Percentiles rank a stretch among this genome's conserved stretches.
Evolutionary conservation across 2,797 vertebrate species (phyloP).

Genomic region (Malacoctenus gilli): DNA sequence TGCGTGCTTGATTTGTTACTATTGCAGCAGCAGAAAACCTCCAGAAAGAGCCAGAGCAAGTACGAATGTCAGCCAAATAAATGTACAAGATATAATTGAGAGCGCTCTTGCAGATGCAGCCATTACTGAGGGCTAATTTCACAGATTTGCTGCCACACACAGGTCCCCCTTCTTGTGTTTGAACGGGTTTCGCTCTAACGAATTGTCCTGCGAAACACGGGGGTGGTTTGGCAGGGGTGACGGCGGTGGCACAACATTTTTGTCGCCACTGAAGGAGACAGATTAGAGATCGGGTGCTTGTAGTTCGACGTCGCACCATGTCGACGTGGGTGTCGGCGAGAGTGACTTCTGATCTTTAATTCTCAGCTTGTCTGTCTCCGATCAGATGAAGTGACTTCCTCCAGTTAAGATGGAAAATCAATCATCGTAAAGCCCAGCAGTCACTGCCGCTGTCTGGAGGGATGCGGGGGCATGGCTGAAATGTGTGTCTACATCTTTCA

Average conservation of each 20-base stretch:
- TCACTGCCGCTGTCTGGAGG: conserved; percentile 22
- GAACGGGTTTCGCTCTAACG: no score
- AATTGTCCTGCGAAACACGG: no score
- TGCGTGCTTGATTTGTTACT: conserved; percentile 20
- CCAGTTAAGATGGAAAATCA: conserved; percentile 61
- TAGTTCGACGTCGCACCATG: conserved; percentile 16
- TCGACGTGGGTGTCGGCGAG: neutral
- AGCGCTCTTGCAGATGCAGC: conserved; percentile 37
- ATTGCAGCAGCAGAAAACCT: conserved; percentile 1
- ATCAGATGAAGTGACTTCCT: conserved; percentile 67
- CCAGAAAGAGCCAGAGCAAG: conserved; percentile 3
- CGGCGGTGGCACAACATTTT: no score
- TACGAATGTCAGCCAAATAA: conserved; percentile 32
- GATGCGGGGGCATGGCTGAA: conserved; percentile 12
- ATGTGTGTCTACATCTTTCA: neutral
- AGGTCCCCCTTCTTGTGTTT: conserved; percentile 12
- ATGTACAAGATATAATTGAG: conserved; percentile 33
- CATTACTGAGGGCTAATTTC: conserved; percentile 54
- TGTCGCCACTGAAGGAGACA: conserved; percentile 30
- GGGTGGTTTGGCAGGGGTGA: no score
- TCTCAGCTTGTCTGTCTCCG: conserved; percentile 65
- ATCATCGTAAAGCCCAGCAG: conserved; percentile 43
- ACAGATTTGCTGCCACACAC: conserved; percentile 47
- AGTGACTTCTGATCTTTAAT: conserved; percentile 57
- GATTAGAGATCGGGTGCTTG: conserved; percentile 55